Conservation (phyloP, 2,113 vertebrate species). For the Leptobrachium leishanense region DNA sequence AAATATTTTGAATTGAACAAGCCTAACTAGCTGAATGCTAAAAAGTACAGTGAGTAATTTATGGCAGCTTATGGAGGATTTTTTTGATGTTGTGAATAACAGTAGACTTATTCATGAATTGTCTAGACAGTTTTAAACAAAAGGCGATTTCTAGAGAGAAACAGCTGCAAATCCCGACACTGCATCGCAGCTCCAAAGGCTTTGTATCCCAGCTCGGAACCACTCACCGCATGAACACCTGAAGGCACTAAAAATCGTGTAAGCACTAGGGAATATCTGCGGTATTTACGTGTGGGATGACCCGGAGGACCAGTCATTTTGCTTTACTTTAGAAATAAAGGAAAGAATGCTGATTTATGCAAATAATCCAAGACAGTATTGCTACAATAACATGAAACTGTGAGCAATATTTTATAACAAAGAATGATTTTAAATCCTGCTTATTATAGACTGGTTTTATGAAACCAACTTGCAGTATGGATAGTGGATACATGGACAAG, state of each 20-base stretch:
- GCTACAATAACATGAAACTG: too few relatives aligned
- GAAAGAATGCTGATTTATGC: too few relatives aligned
- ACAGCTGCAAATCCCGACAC: slow-evolving; percentile 30
- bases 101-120: slow-evolving; percentile 39
- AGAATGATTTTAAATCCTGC: too few relatives aligned
- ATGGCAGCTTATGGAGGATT: neutral
- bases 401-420: too few relatives aligned
- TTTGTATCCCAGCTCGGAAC: neutral
- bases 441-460: too few relatives aligned
- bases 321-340: too few relatives aligned
- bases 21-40: neutral
- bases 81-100: slow-evolving; percentile 26
- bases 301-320: too few relatives aligned
- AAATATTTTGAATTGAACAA: neutral
- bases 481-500: too few relatives aligned
- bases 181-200: neutral
- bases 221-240: slow-evolving; percentile 22
- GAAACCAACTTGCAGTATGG: too few relatives aligned
- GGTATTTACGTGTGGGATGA: too few relatives aligned
- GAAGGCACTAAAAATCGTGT: slow-evolving; percentile 8
- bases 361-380: too few relatives aligned
- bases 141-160: slow-evolving; percentile 31
- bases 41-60: slow-evolving; percentile 13
- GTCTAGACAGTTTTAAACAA: slow-evolving; percentile 34
- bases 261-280: neutral